These are phyloP conservation scores for Neoniphon sammara DNA, from an alignment of 2,797 vertebrate species.

Conservation along the genomic window DNA sequence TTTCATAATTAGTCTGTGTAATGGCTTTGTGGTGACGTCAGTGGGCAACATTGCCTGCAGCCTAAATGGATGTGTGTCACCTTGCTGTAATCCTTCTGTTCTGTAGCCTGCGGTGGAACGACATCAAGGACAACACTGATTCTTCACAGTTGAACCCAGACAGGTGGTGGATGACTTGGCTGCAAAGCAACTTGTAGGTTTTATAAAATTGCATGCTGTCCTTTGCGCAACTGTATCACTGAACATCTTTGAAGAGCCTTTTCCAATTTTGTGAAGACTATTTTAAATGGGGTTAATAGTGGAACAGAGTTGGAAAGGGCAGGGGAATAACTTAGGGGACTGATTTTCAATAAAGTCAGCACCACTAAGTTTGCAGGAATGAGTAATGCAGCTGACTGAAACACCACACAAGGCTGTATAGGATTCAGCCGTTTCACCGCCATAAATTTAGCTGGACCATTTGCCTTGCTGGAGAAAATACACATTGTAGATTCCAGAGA, in stretches of 20 bases:
- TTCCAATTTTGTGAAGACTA: conserved; percentile 22
- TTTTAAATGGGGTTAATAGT: conserved; percentile 30
- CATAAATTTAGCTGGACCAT: conserved; percentile 35
- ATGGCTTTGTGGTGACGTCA: conserved; percentile 54
- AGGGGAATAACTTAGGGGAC: conserved; percentile 5
- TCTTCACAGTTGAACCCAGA: neutral
- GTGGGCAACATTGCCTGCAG: neutral
- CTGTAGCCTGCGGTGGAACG: conserved; percentile 9
- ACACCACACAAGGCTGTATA: conserved; percentile 10
- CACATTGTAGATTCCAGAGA: conserved; percentile 7
- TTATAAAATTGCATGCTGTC: conserved; percentile 2
- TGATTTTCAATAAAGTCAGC: conserved; percentile 41
- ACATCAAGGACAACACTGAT: neutral
- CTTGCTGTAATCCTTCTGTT: conserved; percentile 1
- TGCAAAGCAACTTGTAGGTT: conserved; percentile 34
- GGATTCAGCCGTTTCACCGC: conserved; percentile 29
- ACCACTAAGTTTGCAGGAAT: conserved; percentile 8
- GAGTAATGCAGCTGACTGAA: conserved; percentile 38
- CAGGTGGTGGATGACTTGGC: conserved; percentile 31
- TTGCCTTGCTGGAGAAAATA: neutral
- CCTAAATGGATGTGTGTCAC: conserved; percentile 7
- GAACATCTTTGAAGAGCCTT: neutral
- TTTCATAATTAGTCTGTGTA: conserved; percentile 60
- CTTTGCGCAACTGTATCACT: conserved; percentile 11
- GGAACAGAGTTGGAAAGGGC: neutral